Conservation (phyloP, 1,140 invertebrate genomes). For the Rhagoletis zephyria region DNA sequence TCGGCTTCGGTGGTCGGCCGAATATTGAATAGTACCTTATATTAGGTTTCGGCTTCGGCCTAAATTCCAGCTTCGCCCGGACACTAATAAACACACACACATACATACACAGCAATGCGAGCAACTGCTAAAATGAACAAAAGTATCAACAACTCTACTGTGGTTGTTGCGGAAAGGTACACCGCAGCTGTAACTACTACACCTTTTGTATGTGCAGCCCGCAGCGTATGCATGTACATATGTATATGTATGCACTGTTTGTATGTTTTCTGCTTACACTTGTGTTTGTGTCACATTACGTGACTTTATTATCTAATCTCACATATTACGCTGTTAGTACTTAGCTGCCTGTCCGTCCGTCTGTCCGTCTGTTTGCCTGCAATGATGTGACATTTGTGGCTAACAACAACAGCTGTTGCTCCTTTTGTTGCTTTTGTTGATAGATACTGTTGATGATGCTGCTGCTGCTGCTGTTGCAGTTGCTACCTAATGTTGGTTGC, state of each 20-base stretch:
- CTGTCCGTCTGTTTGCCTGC: background rate
- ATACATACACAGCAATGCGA: background rate
- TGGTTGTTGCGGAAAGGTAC: background rate
- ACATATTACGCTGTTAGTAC: constrained; percentile 3
- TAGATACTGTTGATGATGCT: no score
- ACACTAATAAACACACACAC: no score
- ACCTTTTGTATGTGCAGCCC: background rate
- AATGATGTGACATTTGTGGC: constrained; percentile 45
- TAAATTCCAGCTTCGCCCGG: no score
- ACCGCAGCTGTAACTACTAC: background rate
- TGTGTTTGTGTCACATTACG: constrained; percentile 30
- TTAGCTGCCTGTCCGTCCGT: background rate
- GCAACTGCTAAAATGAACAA: background rate
- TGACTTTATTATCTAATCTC: constrained; percentile 50
- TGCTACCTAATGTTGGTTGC: no score
- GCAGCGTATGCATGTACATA: background rate
- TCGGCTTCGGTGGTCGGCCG: no score
- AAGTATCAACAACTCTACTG: background rate
- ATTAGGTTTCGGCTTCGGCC: no score
- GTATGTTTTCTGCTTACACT: background rate
- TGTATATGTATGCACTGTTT: background rate
- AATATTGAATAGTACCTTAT: no score
- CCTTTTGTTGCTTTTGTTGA: background rate
- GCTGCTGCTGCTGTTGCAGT: background rate
- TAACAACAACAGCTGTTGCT: background rate